Percentiles rank a stretch among this genome's conserved stretches.
Evolutionary conservation across 1,140 invertebrate species (phyloP).

Genomic region (honey bee (Apis mellifera)): DNA sequence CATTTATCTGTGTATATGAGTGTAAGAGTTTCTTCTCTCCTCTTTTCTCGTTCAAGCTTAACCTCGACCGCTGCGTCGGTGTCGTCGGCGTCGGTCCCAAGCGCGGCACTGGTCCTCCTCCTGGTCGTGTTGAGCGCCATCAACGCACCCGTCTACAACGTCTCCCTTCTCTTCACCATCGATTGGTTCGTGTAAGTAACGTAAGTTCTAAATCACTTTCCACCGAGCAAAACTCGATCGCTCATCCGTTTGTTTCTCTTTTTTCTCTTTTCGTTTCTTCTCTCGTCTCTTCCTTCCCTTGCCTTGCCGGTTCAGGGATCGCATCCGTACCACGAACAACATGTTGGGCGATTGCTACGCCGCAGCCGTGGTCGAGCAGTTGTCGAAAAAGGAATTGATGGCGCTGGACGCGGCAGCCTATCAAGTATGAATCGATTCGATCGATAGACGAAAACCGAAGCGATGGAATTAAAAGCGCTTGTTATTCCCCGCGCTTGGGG

Average conservation of each 20-base stretch:
- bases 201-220: too few species aligned
- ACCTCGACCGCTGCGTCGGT: slow-evolving; percentile 95
- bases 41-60: slow-evolving; percentile 83
- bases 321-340: slow-evolving; percentile 93
- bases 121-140: slow-evolving; percentile 93
- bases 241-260: too few species aligned
- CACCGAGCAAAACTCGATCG: not conserved
- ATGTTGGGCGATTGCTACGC: slow-evolving; percentile 94
- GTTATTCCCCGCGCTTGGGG: too few species aligned
- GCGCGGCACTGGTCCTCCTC: slow-evolving; percentile 94
- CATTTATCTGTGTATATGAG: too few species aligned
- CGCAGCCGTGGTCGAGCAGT: slow-evolving; percentile 91
- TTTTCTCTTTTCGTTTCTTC: too few species aligned
- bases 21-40: not conserved
- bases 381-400: slow-evolving; percentile 91
- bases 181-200: slow-evolving; percentile 95
- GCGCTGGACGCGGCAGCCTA: slow-evolving; percentile 86
- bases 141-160: slow-evolving; percentile 90
- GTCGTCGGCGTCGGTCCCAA: slow-evolving; percentile 96
- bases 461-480: too few species aligned
- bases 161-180: slow-evolving; percentile 92
- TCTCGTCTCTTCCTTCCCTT: too few species aligned
- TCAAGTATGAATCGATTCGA: slow-evolving; percentile 79
- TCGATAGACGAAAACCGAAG: too few species aligned
- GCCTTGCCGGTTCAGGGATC: slow-evolving; percentile 84